Evolutionary conservation across 2,113 vertebrate genomes (phyloP).

Genomic region (Onychostoma macrolepis): DNA sequence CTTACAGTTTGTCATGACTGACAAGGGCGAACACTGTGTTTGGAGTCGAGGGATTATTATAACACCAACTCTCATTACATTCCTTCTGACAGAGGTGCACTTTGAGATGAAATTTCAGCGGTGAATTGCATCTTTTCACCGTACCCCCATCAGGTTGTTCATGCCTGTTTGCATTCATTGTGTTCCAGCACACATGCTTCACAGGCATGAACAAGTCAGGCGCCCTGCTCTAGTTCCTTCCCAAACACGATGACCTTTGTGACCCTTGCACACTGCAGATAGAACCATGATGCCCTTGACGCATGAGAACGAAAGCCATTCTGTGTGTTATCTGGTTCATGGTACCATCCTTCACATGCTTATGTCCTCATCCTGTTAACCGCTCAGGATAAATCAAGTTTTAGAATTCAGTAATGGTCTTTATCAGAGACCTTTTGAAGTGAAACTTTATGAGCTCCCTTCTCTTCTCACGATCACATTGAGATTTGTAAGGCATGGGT

Average conservation of each 20-base stretch:
- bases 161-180: neutral
- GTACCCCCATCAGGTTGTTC: neutral
- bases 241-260: neutral
- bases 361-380: neutral
- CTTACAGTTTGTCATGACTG: neutral
- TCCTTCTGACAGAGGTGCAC: slow-evolving; percentile 9
- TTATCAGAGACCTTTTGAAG: slow-evolving; percentile 28
- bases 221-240: neutral
- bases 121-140: slow-evolving; percentile 2
- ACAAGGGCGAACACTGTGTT: slow-evolving; percentile 15
- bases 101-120: neutral
- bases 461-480: neutral
- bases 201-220: neutral
- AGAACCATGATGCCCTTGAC: neutral
- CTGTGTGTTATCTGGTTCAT: neutral
- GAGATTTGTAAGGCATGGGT: neutral
- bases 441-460: neutral
- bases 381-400: slow-evolving; percentile 16
- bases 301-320: neutral
- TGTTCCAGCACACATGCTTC: slow-evolving; percentile 7
- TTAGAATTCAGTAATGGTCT: neutral
- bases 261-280: neutral
- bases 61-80: neutral
- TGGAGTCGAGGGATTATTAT: neutral
- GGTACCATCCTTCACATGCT: slow-evolving; percentile 20